A percentile compares a stretch with the other conserved stretches of the same genome.
phyloP scores from a whole-genome alignment of 1,140 invertebrate species.

The Nebria ingens region DNA sequence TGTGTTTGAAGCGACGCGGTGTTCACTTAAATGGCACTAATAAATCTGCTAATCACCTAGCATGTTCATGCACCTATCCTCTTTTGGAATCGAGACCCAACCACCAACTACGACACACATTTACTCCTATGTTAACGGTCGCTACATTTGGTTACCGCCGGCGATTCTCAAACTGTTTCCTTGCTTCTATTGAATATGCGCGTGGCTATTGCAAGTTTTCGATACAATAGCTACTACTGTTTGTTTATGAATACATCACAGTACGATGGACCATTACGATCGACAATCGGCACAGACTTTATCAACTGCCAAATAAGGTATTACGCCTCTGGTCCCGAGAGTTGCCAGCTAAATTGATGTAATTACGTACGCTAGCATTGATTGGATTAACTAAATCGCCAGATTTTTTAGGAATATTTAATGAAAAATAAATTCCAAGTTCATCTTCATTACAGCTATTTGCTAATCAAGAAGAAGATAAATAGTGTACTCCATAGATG shows the following conservation, averaged over 20 bases:
- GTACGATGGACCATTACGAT: not conserved
- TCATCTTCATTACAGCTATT: no score
- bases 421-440: no score
- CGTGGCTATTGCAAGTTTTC: not conserved
- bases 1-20: conserved; percentile 2
- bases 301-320: not conserved
- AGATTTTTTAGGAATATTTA: no score
- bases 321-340: not conserved
- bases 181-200: not conserved
- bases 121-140: not conserved
- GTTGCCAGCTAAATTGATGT: not conserved
- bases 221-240: no score
- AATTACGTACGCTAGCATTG: not conserved
- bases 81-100: not conserved
- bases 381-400: no score
- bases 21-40: conserved; percentile 3
- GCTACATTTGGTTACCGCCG: not conserved
- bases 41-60: conserved; percentile 7
- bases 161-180: not conserved
- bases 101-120: not conserved
- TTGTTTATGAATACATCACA: not conserved
- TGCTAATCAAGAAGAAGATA: no score
- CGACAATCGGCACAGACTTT: not conserved
- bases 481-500: no score
- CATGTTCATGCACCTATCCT: not conserved